These are phyloP conservation scores for Drosophila ustulata DNA, from an alignment of 2,888 invertebrate species.

Conservation along the genomic window DNA sequence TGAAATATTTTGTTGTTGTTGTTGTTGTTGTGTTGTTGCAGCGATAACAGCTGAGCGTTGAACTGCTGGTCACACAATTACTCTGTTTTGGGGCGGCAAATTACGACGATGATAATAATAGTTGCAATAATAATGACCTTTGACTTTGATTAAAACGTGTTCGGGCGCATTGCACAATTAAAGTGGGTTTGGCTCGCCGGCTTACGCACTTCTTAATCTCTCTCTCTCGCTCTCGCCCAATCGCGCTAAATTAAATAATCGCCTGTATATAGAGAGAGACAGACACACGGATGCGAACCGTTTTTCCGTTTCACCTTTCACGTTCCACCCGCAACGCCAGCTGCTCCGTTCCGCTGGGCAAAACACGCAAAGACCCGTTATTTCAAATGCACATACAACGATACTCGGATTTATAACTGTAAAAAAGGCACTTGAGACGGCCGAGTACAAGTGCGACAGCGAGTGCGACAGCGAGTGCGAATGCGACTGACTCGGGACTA, in stretches of 20 bases:
- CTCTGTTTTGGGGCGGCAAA: conserved; percentile 16
- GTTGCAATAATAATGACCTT: conserved; percentile 35
- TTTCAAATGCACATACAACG: conserved; percentile 24
- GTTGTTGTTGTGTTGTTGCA: conserved; percentile 29
- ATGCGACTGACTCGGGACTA: conserved; percentile 50
- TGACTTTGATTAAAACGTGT: conserved; percentile 36
- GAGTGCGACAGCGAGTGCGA: background rate
- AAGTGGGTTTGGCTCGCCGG: conserved; percentile 19
- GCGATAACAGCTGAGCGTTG: conserved; percentile 52
- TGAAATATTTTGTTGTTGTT: conserved; percentile 17
- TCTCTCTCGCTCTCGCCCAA: background rate
- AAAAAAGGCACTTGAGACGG: conserved; percentile 35
- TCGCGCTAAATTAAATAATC: conserved; percentile 59
- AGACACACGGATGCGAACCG: conserved; percentile 39
- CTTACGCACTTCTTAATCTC: conserved; percentile 36
- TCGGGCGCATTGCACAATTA: conserved; percentile 35
- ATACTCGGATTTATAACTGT: conserved; percentile 35
- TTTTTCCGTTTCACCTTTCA: background rate
- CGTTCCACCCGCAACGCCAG: conserved; percentile 9
- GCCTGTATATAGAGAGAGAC: conserved; percentile 21
- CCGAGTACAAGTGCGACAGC: background rate
- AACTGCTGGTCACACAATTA: conserved; percentile 28
- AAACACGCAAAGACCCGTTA: conserved; percentile 72
- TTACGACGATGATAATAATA: conserved; percentile 2
- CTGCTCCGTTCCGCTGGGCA: conserved; percentile 41